Evolutionary conservation across 1,140 invertebrate genomes (phyloP).

Genomic region (Aphis gossypii): DNA sequence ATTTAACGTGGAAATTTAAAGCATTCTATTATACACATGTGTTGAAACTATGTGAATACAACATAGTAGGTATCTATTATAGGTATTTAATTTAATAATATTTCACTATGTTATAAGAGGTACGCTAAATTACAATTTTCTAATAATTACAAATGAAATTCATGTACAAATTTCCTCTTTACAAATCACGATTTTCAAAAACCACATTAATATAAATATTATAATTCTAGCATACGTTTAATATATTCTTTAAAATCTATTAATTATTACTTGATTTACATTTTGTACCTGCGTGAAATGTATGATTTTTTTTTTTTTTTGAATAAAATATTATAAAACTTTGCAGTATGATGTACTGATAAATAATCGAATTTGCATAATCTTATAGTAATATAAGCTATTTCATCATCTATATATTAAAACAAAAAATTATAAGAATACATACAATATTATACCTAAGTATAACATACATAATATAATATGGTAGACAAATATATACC

Average conservation of each 20-base stretch:
- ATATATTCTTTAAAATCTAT: not conserved
- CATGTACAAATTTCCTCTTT: not conserved
- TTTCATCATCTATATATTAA: not conserved
- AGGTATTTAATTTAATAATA: not conserved
- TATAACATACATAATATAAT: not conserved
- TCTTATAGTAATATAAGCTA: not conserved
- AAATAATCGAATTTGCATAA: not conserved
- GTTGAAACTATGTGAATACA: not conserved
- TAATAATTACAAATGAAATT: not conserved
- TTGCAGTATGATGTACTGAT: not conserved
- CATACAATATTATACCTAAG: not conserved
- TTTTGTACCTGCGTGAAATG: not conserved
- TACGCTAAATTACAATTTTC: not conserved
- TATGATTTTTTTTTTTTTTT: not conserved
- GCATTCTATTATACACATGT: not conserved
- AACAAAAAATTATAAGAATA: not conserved
- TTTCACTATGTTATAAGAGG: not conserved
- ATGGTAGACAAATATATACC: not conserved
- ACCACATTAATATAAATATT: not conserved
- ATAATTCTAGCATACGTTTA: not conserved
- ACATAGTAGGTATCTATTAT: not conserved
- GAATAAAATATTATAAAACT: not conserved
- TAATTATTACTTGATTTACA: not conserved
- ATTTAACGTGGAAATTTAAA: too few species aligned
- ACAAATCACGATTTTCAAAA: not conserved